Base-by-base conservation (phyloP, 2,797 vertebrate genomes). In the Propithecus deckenii region DNA sequence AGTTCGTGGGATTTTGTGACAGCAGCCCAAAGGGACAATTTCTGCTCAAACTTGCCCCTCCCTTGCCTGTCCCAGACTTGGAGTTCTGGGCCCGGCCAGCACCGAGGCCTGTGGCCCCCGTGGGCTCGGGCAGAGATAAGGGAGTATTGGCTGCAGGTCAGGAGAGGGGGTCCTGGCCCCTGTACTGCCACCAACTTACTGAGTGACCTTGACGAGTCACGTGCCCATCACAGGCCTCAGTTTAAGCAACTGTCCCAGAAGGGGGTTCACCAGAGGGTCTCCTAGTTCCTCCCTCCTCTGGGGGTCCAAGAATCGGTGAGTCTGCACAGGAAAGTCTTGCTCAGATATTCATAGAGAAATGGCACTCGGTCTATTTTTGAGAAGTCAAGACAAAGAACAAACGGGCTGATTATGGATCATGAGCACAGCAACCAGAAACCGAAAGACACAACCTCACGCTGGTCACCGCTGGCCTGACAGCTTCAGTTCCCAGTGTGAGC, bases 361-460 rank as follows among this genome's bases (percentile, higher is more conserved):
- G 32, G 38, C 35, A 23, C 38, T 25, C 3, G 4, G 32, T 35
- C 25, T 79, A 50, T 65, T 15, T 14, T 15, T 0, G 0, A 1
- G 35, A 32, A 32, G 7, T 17, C 46, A 86, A 38, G 13, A 85
- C 14, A n/a, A n/a, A 78, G 52, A 23, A 55, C 18, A 28, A 14
- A 10, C 7, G 10, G 10, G 30, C 59, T 55, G 14, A 25, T 30
- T 22, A 1, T 59, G 46, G 78, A 14, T 20, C 0, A 0, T 2
- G 23, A 83, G n/a, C 28, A 28, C 15, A 43, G 15, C 0, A 0
- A 15, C 30, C 41, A 72, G 63, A 72, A 7, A 38, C 28, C 18
- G 0, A 22, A 46, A 43, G 32, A 52, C 22, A n/a, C 28, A n/a
- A 28, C 38, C n/a, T 7, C 23, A 1, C 1, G 2, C 28, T 18